Percentiles rank a stretch among this genome's conserved stretches.
Evolutionary conservation across 2,113 vertebrate genomes (phyloP).

Genomic region (Xiphophorus hellerii): DNA sequence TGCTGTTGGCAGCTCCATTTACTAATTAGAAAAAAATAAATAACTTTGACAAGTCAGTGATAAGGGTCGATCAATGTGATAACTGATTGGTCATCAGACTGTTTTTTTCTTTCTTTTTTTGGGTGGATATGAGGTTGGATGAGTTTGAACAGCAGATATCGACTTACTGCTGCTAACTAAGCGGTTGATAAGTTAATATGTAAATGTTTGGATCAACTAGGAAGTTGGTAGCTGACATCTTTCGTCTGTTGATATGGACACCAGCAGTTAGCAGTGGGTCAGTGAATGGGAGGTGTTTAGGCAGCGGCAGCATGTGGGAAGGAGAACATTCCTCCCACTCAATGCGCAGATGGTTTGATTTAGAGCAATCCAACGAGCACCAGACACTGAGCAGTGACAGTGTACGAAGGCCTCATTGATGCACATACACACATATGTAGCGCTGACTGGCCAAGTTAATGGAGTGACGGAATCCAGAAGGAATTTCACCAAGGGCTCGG

Average conservation of each 20-base stretch:
- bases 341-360: constrained; percentile 76
- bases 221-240: constrained; percentile 68
- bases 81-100: neutral
- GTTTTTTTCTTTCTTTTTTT: neutral
- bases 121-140: constrained; percentile 6
- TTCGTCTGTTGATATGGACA: constrained; percentile 72
- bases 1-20: too few relatives aligned
- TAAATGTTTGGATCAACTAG: constrained; percentile 45
- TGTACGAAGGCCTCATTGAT: constrained; percentile 65
- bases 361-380: constrained; percentile 74
- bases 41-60: neutral
- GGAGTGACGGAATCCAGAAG: constrained; percentile 73
- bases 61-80: neutral
- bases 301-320: constrained; percentile 29
- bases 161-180: constrained; percentile 17
- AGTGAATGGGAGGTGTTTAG: constrained; percentile 64
- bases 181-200: constrained; percentile 37
- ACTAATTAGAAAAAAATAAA: neutral
- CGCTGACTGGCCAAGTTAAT: constrained; percentile 61
- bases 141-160: constrained; percentile 24
- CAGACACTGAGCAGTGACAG: constrained; percentile 74
- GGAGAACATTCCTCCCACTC: constrained; percentile 62
- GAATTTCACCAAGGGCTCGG: constrained; percentile 73
- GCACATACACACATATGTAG: constrained; percentile 38
- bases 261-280: constrained; percentile 66